Evolutionary conservation across 2,113 vertebrate genomes (phyloP).

Genomic region (Cinclus mexicanus): DNA sequence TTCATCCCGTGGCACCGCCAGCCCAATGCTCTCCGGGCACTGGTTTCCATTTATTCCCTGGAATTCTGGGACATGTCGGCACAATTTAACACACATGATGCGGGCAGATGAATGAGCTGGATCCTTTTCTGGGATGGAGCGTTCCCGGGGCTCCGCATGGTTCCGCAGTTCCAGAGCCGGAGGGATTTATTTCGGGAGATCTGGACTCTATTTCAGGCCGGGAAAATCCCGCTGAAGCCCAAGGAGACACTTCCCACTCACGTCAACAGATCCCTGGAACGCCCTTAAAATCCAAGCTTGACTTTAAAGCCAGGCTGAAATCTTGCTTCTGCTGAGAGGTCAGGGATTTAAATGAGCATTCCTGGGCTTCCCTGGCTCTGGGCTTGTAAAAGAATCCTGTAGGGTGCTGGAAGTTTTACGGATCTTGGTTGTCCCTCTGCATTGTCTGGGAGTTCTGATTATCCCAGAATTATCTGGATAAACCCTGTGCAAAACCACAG

Average conservation of each 20-base stretch:
- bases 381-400: not conserved
- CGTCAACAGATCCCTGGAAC: not conserved
- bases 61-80: slow-evolving; percentile 35
- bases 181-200: slow-evolving; percentile 33
- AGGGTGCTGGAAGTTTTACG: not conserved
- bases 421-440: not conserved
- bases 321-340: not conserved
- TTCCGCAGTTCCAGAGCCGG: not conserved
- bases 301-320: slow-evolving; percentile 15
- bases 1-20: not conserved
- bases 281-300: not conserved
- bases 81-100: slow-evolving; percentile 40
- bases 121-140: slow-evolving; percentile 13
- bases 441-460: not conserved
- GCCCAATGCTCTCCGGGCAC: not conserved
- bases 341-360: not conserved
- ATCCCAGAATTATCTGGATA: accelerated
- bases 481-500: no score
- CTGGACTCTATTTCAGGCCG: slow-evolving; percentile 37
- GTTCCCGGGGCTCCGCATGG: not conserved
- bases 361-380: not conserved
- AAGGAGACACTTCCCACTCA: not conserved
- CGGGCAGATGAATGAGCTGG: slow-evolving; percentile 20
- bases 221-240: not conserved
- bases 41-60: slow-evolving; percentile 42